Percentiles rank a stretch among this genome's conserved stretches.
Conservation (phyloP, 35 echinoderm and acorn worm species). For the Amphiura filiformis region DNA sequence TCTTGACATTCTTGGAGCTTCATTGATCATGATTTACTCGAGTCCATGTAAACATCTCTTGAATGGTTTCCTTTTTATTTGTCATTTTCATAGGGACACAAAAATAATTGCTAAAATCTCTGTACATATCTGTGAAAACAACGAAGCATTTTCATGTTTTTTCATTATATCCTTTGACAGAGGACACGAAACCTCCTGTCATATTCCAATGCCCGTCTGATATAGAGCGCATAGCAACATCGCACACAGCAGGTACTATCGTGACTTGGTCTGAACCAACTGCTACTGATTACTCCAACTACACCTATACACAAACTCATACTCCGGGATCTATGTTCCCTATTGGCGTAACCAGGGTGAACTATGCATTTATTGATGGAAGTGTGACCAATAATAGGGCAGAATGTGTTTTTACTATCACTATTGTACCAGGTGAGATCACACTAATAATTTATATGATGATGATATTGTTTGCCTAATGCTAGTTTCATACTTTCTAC, state of each 20-base stretch:
- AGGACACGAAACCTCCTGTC: neutral
- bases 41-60: no score
- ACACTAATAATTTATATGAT: neutral
- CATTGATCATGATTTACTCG: no score
- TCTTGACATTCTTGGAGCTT: no score
- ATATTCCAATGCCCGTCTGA: neutral
- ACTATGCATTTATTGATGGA: neutral
- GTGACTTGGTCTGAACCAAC: neutral
- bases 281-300: neutral
- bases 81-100: no score
- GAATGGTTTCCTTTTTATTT: no score
- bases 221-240: neutral
- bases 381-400: neutral
- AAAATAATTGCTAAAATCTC: no score
- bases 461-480: no score
- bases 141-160: no score
- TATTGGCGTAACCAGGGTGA: neutral
- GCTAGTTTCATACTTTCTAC: no score
- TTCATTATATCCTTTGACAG: neutral
- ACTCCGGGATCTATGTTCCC: neutral
- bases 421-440: neutral
- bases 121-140: no score
- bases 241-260: neutral
- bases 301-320: neutral
- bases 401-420: neutral